These are phyloP conservation scores for Danio aesculapii DNA, from an alignment of 2,797 vertebrate genomes.

Conservation along the genomic window DNA sequence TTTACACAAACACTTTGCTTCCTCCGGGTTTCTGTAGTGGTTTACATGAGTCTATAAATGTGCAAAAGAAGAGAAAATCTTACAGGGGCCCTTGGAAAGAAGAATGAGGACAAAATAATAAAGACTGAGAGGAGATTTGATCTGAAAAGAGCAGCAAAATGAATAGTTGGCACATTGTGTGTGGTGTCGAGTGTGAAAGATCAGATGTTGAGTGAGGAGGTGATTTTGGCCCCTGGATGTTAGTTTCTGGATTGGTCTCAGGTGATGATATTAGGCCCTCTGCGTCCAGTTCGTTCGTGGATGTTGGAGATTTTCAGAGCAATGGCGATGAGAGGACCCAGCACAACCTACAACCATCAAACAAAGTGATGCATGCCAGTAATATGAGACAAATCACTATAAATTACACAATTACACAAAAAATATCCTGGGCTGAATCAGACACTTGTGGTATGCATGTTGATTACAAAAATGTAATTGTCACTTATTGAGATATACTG, in stretches of 20 bases:
- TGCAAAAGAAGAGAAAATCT: conserved; percentile 34
- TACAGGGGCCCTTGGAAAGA: conserved; percentile 29
- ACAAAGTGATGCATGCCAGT: not conserved
- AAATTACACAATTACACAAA: not conserved
- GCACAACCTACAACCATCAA: conserved; percentile 83
- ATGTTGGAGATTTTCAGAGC: conserved; percentile 97
- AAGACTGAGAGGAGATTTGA: conserved; percentile 12
- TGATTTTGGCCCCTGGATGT: conserved; percentile 73
- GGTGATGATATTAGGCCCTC: conserved; percentile 95
- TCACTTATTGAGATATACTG: no score
- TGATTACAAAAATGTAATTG: not conserved
- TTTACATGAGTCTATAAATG: conserved; percentile 35
- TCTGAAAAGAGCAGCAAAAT: conserved; percentile 50
- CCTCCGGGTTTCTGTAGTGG: conserved; percentile 30
- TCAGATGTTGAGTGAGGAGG: conserved; percentile 29
- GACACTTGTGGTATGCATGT: not conserved
- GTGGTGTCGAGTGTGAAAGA: conserved; percentile 26
- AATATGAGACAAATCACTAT: not conserved
- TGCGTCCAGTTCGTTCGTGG: conserved; percentile 94
- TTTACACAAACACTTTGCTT: not conserved
- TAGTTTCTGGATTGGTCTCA: conserved; percentile 73
- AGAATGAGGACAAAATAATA: not conserved
- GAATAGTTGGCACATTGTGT: conserved; percentile 28
- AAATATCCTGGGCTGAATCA: not conserved
- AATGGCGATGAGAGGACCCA: conserved; percentile 97